Conservation (phyloP, 2,797 vertebrate genomes). For the Manis crassicaudata region DNA sequence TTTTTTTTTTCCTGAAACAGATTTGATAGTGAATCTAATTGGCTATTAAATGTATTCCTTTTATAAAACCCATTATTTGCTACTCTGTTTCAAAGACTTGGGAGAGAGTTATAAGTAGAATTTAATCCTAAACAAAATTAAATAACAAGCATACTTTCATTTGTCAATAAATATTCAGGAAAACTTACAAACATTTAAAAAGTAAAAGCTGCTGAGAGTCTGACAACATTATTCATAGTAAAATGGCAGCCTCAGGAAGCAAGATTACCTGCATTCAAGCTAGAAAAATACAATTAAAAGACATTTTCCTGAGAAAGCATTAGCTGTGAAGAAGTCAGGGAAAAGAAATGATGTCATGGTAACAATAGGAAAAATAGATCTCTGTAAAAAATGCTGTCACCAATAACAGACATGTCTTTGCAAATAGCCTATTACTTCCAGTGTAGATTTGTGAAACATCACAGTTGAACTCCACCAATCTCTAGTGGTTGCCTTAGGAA, state of each 20-base stretch:
- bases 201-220: neutral
- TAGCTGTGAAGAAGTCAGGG: neutral
- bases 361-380: neutral
- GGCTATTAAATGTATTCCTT: conserved; percentile 38
- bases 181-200: conserved; percentile 32
- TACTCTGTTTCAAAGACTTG: conserved; percentile 42
- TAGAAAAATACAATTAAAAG: neutral
- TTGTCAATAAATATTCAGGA: conserved; percentile 48
- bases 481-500: neutral
- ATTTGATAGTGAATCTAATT: conserved; percentile 62
- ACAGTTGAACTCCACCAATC: neutral
- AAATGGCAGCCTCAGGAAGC: neutral
- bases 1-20: conserved; percentile 33
- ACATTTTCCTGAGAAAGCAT: neutral
- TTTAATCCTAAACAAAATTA: conserved; percentile 58
- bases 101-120: conserved; percentile 47
- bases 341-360: neutral
- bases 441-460: neutral
- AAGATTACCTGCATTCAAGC: neutral
- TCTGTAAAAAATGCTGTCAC: neutral
- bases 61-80: conserved; percentile 7
- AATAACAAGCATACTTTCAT: conserved; percentile 26
- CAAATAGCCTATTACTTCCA: neutral
- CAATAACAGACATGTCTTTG: neutral
- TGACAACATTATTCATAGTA: neutral